Evolutionary conservation across 1,140 invertebrate species (phyloP).

Genomic region (Sesamia nonagrioides): DNA sequence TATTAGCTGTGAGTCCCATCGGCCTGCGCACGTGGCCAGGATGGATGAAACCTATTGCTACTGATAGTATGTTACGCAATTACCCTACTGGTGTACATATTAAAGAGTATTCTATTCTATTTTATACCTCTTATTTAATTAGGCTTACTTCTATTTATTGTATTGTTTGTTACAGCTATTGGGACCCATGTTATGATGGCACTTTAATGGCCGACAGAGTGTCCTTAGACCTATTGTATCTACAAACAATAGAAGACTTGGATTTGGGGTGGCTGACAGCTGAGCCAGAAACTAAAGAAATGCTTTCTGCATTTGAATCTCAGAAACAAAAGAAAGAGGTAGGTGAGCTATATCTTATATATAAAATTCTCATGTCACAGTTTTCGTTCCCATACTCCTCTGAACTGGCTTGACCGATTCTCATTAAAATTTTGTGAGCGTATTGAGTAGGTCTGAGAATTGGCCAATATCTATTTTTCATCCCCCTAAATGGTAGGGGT

Average conservation of each 20-base stretch:
- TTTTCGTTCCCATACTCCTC: too few relatives aligned
- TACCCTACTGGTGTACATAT: too few relatives aligned
- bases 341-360: slow-evolving; percentile 51
- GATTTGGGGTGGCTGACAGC: slow-evolving; percentile 94
- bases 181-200: slow-evolving; percentile 95
- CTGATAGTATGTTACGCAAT: too few relatives aligned
- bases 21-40: too few relatives aligned
- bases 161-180: slow-evolving; percentile 91
- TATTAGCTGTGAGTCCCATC: too few relatives aligned
- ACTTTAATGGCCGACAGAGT: slow-evolving; percentile 93
- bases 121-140: slow-evolving; percentile 25
- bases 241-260: slow-evolving; percentile 95
- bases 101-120: background rate
- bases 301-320: slow-evolving; percentile 91
- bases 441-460: too few relatives aligned
- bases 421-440: too few relatives aligned
- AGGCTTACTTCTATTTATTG: background rate
- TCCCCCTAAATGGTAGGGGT: too few relatives aligned
- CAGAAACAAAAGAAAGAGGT: slow-evolving; percentile 95
- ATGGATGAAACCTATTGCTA: too few relatives aligned
- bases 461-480: too few relatives aligned
- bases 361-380: too few relatives aligned
- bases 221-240: slow-evolving; percentile 95
- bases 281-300: slow-evolving; percentile 90
- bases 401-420: too few relatives aligned